Evolutionary conservation across 64 coral and sea anemone genomes (phyloP).

Genomic region (Montipora foliosa): DNA sequence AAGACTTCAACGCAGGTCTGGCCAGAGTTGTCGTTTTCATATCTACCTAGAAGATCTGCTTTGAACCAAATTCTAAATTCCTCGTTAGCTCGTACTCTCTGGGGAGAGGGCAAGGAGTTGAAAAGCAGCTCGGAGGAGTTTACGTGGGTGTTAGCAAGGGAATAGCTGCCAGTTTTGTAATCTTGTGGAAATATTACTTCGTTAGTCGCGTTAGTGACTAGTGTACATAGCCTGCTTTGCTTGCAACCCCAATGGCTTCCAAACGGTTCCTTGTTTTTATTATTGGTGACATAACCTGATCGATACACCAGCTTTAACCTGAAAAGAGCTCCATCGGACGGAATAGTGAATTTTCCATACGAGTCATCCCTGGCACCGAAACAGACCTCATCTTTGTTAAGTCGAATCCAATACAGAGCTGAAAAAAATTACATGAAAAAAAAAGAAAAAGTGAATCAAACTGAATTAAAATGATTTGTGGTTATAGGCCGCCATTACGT

Average conservation of each 20-base stretch:
- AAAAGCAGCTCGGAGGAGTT: constrained; percentile 49
- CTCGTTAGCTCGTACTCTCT: background rate
- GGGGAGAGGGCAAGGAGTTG: background rate
- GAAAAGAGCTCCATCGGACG: background rate
- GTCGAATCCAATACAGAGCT: constrained; percentile 15
- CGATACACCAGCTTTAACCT: constrained; percentile 21
- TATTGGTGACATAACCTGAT: constrained; percentile 13
- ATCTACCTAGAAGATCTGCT: background rate
- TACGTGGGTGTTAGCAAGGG: background rate
- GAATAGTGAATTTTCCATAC: constrained; percentile 17
- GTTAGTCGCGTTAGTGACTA: background rate
- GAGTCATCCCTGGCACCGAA: constrained; percentile 15
- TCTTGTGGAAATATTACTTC: background rate
- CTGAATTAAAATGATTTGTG: no score
- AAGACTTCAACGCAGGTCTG: no score
- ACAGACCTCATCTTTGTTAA: background rate
- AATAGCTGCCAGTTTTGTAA: background rate
- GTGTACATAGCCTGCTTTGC: background rate
- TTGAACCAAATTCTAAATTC: constrained; percentile 11
- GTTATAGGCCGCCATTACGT: no score
- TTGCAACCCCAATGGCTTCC: background rate
- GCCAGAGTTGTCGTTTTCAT: background rate
- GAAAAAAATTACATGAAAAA: background rate
- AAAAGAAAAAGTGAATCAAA: background rate
- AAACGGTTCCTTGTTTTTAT: background rate